Conservation (phyloP, 2,113 vertebrate genomes). For the Tonatia bakeri region DNA sequence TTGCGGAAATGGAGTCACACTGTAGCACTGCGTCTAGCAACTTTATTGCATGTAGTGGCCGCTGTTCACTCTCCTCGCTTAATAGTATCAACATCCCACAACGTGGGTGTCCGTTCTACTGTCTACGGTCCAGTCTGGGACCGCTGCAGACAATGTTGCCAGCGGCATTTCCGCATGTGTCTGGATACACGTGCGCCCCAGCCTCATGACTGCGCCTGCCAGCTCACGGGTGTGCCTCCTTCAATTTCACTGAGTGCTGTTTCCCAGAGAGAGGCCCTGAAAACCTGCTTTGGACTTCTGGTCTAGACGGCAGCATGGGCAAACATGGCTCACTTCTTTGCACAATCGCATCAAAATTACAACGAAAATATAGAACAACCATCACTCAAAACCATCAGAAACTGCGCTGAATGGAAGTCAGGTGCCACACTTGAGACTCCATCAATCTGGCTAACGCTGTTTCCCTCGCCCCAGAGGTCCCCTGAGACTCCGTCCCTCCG, state of each 20-base stretch:
- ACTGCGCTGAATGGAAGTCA: too few species aligned
- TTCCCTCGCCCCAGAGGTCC: too few species aligned
- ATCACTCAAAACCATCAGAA: too few species aligned
- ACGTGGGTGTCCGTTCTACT: not conserved
- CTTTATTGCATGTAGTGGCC: not conserved
- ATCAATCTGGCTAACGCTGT: too few species aligned
- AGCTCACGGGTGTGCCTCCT: not conserved
- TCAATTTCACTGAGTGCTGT: not conserved
- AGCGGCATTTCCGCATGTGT: not conserved
- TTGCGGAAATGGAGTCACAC: not conserved
- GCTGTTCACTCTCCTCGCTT: not conserved
- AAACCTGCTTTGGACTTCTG: too few species aligned
- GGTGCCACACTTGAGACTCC: too few species aligned
- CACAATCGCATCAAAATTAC: too few species aligned
- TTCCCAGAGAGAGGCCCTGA: not conserved
- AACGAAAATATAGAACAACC: too few species aligned
- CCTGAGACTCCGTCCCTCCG: too few species aligned
- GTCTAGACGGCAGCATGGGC: too few species aligned
- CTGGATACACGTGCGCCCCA: not conserved
- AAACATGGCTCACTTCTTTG: too few species aligned
- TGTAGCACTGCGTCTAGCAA: not conserved
- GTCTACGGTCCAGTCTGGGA: not conserved
- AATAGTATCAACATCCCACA: not conserved
- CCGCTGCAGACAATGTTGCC: not conserved
- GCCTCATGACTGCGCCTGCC: not conserved